A percentile compares a stretch with the other conserved stretches of the same genome.
Conservation (phyloP, 2,888 invertebrate genomes). For the Ligdia adustata region DNA sequence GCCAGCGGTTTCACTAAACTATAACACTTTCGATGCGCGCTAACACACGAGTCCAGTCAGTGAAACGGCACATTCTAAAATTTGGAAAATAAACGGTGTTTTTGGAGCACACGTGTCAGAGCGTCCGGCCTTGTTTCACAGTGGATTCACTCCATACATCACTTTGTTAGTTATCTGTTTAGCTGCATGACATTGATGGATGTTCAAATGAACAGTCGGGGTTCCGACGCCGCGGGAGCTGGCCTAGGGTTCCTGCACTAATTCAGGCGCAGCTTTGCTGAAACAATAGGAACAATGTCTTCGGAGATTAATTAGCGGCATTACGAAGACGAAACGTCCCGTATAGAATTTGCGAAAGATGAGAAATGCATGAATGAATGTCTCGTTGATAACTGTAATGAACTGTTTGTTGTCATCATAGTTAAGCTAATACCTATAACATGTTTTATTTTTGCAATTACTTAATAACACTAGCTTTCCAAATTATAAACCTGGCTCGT, state of each 20-base stretch:
- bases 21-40: slow-evolving; percentile 1
- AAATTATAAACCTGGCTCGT: no score
- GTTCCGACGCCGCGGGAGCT: slow-evolving; percentile 33
- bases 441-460: no score
- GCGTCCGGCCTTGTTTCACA: slow-evolving; percentile 57
- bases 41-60: background rate
- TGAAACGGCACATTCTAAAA: slow-evolving; percentile 5
- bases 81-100: slow-evolving; percentile 40
- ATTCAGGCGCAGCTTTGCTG: slow-evolving; percentile 39
- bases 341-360: slow-evolving; percentile 14
- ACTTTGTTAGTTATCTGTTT: slow-evolving; percentile 72
- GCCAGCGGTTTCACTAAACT: background rate
- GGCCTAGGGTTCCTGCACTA: slow-evolving; percentile 44
- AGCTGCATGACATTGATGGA: slow-evolving; percentile 68
- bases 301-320: slow-evolving; percentile 43
- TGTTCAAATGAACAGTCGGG: slow-evolving; percentile 58
- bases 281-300: slow-evolving; percentile 50
- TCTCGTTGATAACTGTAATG: no score
- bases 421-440: no score
- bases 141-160: slow-evolving; percentile 68
- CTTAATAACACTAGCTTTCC: no score
- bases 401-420: no score
- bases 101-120: slow-evolving; percentile 41
- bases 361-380: slow-evolving; percentile 2
- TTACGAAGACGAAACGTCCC: slow-evolving; percentile 21